These are phyloP conservation scores for Philypnodon macrostomus DNA, from an alignment of 2,797 vertebrate genomes.

Conservation along the genomic window DNA sequence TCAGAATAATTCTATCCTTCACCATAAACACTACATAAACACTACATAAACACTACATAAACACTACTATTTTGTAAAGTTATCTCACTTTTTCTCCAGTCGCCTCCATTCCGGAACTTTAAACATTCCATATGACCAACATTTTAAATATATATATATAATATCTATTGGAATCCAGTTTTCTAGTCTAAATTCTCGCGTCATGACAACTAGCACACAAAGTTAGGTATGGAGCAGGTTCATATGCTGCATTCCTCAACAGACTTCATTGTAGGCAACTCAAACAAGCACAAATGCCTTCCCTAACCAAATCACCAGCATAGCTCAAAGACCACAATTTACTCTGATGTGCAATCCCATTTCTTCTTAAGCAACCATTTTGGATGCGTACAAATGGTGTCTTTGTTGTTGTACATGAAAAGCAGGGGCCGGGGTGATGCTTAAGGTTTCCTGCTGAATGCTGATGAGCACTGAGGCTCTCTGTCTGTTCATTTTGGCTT, in stretches of 20 bases:
- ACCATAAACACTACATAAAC: too few relatives aligned
- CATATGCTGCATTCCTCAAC: conserved; percentile 13
- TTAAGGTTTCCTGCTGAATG: conserved; percentile 46
- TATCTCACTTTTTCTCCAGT: too few relatives aligned
- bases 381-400: conserved; percentile 55
- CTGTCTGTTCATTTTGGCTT: conserved; percentile 50
- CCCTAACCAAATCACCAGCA: conserved; percentile 17
- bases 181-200: too few relatives aligned
- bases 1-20: too few relatives aligned
- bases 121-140: too few relatives aligned
- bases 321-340: conserved; percentile 31
- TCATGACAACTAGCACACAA: not conserved
- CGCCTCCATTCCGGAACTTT: too few relatives aligned
- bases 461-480: conserved; percentile 60
- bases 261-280: conserved; percentile 9
- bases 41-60: too few relatives aligned
- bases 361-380: conserved; percentile 56
- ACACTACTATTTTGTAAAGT: too few relatives aligned
- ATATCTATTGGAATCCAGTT: too few relatives aligned
- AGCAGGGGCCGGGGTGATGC: conserved; percentile 48
- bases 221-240: conserved; percentile 3
- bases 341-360: conserved; percentile 43
- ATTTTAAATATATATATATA: too few relatives aligned
- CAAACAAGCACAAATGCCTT: conserved; percentile 11
- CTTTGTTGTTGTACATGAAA: conserved; percentile 66